Percentiles rank a stretch among this genome's conserved stretches.
These are phyloP conservation scores for Probosciger aterrimus DNA, from an alignment of 2,113 vertebrate species.

Conservation along the genomic window DNA sequence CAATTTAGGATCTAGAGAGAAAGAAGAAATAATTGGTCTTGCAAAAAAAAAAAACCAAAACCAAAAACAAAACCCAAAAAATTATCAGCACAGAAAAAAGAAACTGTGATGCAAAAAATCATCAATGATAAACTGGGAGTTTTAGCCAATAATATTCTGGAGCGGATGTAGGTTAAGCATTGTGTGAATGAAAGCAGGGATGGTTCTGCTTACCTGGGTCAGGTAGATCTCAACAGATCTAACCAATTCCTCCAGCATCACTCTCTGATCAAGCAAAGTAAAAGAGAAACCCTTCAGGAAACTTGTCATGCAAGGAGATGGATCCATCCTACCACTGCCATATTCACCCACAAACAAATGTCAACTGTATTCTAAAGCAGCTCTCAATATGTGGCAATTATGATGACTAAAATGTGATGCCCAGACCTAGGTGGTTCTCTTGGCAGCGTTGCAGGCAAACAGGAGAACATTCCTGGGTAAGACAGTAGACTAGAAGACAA, in stretches of 20 bases:
- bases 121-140: background rate
- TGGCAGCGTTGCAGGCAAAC: background rate
- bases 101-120: background rate
- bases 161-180: background rate
- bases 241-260: background rate
- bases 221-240: background rate
- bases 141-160: background rate
- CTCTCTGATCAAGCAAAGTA: background rate
- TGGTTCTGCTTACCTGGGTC: background rate
- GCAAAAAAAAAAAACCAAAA: background rate
- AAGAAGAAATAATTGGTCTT: background rate
- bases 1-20: background rate
- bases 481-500: background rate
- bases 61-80: background rate
- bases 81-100: background rate
- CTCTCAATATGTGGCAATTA: accelerated
- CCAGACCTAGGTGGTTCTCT: background rate
- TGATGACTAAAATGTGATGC: background rate
- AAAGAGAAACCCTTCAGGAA: background rate
- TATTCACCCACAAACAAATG: background rate
- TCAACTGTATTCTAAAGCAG: background rate
- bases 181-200: background rate
- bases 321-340: background rate
- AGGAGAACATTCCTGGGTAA: background rate
- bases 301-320: background rate